Evolutionary conservation across 2,113 vertebrate species (phyloP).

Genomic region (Bos indicus): DNA sequence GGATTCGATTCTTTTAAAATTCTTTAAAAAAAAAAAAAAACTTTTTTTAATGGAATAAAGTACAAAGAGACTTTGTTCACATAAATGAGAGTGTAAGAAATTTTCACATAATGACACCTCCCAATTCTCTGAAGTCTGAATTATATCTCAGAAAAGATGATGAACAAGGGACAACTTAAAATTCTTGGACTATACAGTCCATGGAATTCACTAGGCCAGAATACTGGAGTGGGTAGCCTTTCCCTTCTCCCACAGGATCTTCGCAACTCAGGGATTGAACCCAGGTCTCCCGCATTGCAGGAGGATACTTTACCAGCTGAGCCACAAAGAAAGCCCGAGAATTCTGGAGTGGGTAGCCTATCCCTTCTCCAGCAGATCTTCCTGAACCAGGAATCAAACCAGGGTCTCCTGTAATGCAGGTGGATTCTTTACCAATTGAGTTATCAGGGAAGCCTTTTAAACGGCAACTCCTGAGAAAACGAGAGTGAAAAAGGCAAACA

Average conservation of each 20-base stretch:
- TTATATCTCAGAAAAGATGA: background rate
- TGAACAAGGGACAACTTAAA: background rate
- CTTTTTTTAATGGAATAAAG: background rate
- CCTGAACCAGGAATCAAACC: background rate
- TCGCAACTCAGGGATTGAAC: background rate
- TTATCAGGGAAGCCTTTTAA: background rate
- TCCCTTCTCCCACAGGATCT: background rate
- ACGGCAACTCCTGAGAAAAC: background rate
- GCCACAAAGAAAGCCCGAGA: background rate
- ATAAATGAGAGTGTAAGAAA: background rate
- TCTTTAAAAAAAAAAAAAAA: rapidly evolving
- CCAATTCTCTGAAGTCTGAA: background rate
- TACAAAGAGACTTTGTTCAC: background rate
- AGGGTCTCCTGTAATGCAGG: background rate
- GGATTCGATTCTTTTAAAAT: background rate
- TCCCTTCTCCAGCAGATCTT: background rate
- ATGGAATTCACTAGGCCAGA: background rate
- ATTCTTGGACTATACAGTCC: background rate
- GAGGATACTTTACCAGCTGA: background rate
- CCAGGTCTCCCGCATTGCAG: background rate
- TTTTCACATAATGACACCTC: background rate
- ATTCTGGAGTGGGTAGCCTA: background rate
- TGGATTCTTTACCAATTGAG: background rate
- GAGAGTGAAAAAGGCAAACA: background rate
- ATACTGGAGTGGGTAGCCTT: background rate